Evolutionary conservation across 2,888 invertebrate species (phyloP), one percentile per base, ranked within the genome.

Genomic region (Nephrotoma flavescens): DNA sequence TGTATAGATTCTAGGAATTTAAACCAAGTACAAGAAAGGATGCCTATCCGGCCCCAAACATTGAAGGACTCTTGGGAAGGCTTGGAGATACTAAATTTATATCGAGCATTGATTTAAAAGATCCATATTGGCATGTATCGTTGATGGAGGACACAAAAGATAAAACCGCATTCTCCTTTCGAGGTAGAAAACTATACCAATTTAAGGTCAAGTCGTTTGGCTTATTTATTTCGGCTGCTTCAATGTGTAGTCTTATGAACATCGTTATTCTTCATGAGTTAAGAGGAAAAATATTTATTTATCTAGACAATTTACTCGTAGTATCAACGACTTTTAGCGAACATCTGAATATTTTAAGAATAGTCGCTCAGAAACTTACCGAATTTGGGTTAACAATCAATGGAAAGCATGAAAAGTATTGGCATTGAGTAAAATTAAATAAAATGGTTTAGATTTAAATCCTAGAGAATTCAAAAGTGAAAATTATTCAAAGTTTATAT

Each of bases 171-270:
- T n/a, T n/a, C n/a, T n/a, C n/a, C n/a, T n/a, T n/a, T n/a, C n/a
- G n/a, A n/a, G n/a, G n/a, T n/a, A n/a, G n/a, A n/a, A n/a, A n/a
- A n/a, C n/a, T n/a, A n/a, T n/a, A n/a, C n/a, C n/a, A n/a, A n/a
- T n/a, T n/a, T n/a, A n/a, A n/a, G 0, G 87, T 87, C 0, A 88
- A 87, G 88, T 88, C 88, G 4, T 88, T 88, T 57, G 88, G 87
- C 11, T 7, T 42, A 31, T 1, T 1, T n/a, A 85, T 42, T 85
- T n/a, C 85, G 1, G 86, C 88, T 0, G 87, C 0, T 12, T 88
- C 6, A 88, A 89, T 86, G 83, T n/a, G n/a, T n/a, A n/a, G 89
- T 2, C 83, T 89, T 12, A 87, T 89, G 86, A 88, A 89, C 86
- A 87, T 87, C n/a, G 87, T 89, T 0, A 87, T 89, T 2, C 89